phyloP scores from a whole-genome alignment of 2,888 invertebrate genomes.

The Timandra comae region DNA sequence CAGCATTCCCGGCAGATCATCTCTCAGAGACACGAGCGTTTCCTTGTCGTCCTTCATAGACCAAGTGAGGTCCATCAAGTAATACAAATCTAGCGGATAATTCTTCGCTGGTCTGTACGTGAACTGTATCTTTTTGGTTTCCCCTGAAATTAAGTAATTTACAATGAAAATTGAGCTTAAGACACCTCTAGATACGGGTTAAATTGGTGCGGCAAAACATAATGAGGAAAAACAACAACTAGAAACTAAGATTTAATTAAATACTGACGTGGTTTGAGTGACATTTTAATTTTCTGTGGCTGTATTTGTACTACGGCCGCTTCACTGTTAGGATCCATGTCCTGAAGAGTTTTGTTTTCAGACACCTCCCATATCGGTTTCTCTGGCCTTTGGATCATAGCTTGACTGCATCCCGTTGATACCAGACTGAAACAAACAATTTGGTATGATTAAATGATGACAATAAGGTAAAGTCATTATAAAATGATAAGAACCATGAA shows the following conservation, averaged over 20 bases:
- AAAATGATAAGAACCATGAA: too few species aligned
- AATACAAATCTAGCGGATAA: constrained; percentile 92
- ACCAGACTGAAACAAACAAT: constrained; percentile 59
- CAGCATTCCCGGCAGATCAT: constrained; percentile 76
- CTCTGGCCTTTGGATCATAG: constrained; percentile 52
- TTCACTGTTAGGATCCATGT: constrained; percentile 54
- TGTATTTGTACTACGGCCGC: constrained; percentile 79
- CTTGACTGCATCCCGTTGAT: constrained; percentile 54
- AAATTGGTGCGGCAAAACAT: neutral
- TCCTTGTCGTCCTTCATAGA: constrained; percentile 93
- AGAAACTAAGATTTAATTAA: neutral
- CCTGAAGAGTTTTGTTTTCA: constrained; percentile 67
- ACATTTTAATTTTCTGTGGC: constrained; percentile 78
- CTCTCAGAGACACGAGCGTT: constrained; percentile 82
- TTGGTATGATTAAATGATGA: too few species aligned
- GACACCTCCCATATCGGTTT: constrained; percentile 48
- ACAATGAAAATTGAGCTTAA: too few species aligned
- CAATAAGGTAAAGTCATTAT: too few species aligned
- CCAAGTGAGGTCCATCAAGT: constrained; percentile 93
- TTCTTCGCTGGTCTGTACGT: constrained; percentile 87
- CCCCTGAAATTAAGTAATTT: too few species aligned
- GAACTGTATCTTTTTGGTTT: constrained; percentile 78
- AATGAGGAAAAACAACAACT: neutral
- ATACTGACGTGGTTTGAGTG: constrained; percentile 78
- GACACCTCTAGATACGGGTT: neutral